Evolutionary conservation across 1,140 invertebrate genomes (phyloP).

Genomic region (Calosoma granatense): DNA sequence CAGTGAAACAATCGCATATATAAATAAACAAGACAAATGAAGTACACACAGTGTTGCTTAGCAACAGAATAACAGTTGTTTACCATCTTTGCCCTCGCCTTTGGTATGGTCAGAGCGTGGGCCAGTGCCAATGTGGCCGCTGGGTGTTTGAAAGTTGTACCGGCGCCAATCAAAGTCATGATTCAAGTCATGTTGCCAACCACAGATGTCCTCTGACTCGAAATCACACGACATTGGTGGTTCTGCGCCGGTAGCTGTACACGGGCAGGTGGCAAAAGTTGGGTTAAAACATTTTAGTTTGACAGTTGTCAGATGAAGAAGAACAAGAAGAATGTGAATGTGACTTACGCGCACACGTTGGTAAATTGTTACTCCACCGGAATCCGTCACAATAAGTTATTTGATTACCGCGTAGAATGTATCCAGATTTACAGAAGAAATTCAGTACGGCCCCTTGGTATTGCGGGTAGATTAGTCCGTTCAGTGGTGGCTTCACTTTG

Average conservation of each 20-base stretch:
- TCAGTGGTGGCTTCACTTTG: conserved; percentile 27
- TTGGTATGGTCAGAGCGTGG: conserved; percentile 65
- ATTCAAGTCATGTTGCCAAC: conserved; percentile 60
- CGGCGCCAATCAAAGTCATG: conserved; percentile 70
- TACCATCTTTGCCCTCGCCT: conserved; percentile 48
- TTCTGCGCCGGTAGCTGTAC: conserved; percentile 29
- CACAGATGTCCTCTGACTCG: conserved; percentile 54
- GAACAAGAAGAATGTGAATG: neutral
- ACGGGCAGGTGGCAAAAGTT: neutral
- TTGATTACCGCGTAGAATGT: conserved; percentile 40
- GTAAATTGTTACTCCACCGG: conserved; percentile 48
- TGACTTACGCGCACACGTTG: conserved; percentile 49
- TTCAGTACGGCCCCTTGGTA: conserved; percentile 44
- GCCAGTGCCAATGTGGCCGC: conserved; percentile 55
- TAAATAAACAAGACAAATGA: neutral
- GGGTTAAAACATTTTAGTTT: neutral
- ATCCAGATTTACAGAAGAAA: conserved; percentile 53
- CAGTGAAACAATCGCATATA: neutral
- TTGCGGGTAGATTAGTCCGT: conserved; percentile 39
- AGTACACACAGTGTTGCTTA: neutral
- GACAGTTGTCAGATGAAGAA: neutral
- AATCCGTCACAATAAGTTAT: conserved; percentile 53
- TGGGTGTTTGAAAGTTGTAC: conserved; percentile 52
- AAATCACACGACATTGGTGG: conserved; percentile 54
- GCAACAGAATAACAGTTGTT: conserved; percentile 16